Conservation (phyloP, 2,888 invertebrate species). For the Cremastinae sp. region DNA sequence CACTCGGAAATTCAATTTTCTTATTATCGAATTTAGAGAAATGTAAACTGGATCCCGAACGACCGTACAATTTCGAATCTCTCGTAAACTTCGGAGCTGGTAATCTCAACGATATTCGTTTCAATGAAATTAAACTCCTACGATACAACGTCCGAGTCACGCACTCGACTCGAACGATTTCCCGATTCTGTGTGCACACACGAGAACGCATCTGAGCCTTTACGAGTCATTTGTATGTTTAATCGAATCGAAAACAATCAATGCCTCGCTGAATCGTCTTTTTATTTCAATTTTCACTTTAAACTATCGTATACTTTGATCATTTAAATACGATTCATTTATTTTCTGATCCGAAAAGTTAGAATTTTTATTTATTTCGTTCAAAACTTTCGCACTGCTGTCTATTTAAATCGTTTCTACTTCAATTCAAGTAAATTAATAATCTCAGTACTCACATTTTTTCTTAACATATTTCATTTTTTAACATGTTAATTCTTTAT, state of each 20-base stretch:
- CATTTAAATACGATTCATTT: no score
- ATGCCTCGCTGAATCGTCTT: no score
- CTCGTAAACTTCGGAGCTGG: not conserved
- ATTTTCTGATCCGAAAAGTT: no score
- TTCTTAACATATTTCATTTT: no score
- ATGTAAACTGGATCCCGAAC: not conserved
- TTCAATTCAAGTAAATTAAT: no score
- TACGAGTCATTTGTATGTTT: constrained; percentile 41
- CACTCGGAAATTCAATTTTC: not conserved
- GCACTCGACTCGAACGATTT: constrained; percentile 19
- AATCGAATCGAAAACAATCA: constrained; percentile 5
- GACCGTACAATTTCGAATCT: constrained; percentile 3
- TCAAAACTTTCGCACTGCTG: no score
- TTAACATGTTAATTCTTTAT: no score
- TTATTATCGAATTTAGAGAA: not conserved
- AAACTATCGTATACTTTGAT: no score
- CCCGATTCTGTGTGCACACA: constrained; percentile 27
- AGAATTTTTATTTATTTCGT: no score
- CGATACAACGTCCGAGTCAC: constrained; percentile 7
- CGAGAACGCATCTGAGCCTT: constrained; percentile 43
- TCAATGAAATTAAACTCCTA: constrained; percentile 38
- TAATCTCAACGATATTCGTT: constrained; percentile 34
- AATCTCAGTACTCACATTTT: no score
- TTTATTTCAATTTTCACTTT: no score
- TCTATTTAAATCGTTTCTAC: no score